Evolutionary conservation across 2,113 vertebrate genomes (phyloP).

Genomic region (Spea multiplicata): DNA sequence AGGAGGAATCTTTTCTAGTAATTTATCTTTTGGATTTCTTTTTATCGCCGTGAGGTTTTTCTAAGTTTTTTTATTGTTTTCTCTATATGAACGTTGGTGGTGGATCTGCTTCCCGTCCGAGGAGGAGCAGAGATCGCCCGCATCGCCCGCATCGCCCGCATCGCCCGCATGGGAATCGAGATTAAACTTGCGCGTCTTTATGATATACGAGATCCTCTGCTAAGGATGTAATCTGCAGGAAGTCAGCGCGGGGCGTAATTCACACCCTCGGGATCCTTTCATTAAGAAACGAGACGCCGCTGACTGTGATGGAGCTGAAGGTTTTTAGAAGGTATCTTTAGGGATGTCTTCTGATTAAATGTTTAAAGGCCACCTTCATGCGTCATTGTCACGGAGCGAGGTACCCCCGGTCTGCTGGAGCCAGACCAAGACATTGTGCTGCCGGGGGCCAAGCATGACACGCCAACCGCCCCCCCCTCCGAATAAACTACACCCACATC

Average conservation of each 20-base stretch:
- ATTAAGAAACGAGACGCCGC: constrained; percentile 21
- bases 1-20: no score
- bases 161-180: no score
- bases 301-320: constrained; percentile 26
- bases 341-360: constrained; percentile 16
- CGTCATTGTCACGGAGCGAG: constrained; percentile 9
- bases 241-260: constrained; percentile 27
- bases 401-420: not conserved
- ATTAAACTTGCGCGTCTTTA: constrained; percentile 19
- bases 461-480: no score
- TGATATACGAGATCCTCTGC: constrained; percentile 35
- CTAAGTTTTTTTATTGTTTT: no score
- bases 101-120: not conserved
- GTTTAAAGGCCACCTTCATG: constrained; percentile 24
- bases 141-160: no score
- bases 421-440: no score
- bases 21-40: no score
- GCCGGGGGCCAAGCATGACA: no score
- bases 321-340: constrained; percentile 17
- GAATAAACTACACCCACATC: no score
- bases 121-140: not conserved
- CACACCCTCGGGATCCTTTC: constrained; percentile 21
- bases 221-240: constrained; percentile 31
- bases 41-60: no score
- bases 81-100: not conserved